These are phyloP conservation scores for Proisotoma minuta DNA, from an alignment of 2,888 invertebrate species.

Conservation along the genomic window DNA sequence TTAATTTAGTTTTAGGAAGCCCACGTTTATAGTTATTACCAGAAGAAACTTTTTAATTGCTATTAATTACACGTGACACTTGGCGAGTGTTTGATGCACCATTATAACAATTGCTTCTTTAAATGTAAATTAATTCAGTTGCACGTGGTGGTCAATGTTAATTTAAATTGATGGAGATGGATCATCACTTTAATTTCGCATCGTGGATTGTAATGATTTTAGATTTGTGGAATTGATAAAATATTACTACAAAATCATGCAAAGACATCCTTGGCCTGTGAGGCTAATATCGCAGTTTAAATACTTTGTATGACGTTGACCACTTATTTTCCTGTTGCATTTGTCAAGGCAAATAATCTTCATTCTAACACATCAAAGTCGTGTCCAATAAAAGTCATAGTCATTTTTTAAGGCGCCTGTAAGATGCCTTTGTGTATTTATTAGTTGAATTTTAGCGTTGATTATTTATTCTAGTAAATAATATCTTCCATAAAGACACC, in stretches of 20 bases:
- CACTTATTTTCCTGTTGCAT: not conserved
- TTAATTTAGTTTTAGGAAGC: too few relatives aligned
- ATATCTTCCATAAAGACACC: not conserved
- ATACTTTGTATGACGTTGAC: not conserved
- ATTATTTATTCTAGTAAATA: not conserved
- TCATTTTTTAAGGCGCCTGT: not conserved
- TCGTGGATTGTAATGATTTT: not conserved
- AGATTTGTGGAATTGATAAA: not conserved
- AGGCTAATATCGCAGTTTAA: not conserved
- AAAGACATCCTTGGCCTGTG: not conserved
- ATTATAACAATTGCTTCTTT: not conserved
- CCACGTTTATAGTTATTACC: too few relatives aligned
- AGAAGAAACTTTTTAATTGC: too few relatives aligned
- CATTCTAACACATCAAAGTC: not conserved
- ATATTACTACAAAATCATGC: not conserved
- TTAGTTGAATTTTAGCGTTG: too few relatives aligned
- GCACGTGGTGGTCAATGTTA: not conserved
- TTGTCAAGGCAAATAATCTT: conserved; percentile 7
- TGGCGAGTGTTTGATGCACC: not conserved
- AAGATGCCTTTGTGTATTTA: too few relatives aligned
- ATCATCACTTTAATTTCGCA: not conserved
- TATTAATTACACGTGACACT: not conserved
- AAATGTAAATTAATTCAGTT: not conserved
- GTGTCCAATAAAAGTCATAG: conserved; percentile 9
- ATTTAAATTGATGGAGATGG: conserved; percentile 2